Conservation (phyloP, 1,140 invertebrate species). For the Zaprionus vittiger region DNA sequence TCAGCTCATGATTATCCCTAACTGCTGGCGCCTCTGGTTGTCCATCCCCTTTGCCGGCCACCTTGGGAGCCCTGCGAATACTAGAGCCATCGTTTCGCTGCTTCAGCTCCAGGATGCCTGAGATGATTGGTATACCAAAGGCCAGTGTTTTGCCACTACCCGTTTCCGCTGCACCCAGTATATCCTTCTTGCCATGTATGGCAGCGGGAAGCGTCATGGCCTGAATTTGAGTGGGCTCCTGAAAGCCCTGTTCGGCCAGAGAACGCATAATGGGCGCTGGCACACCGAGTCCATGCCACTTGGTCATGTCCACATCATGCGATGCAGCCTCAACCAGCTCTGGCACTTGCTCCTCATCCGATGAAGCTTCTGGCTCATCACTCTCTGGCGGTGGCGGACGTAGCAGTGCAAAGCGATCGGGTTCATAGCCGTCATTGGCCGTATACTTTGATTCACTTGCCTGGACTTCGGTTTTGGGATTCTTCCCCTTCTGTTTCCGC, state of each 20-base stretch:
- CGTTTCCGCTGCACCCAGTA: constrained; percentile 98
- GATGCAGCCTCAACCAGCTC: constrained; percentile 25
- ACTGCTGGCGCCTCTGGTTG: constrained; percentile 47
- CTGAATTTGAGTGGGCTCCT: constrained; percentile 93
- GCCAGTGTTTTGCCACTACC: constrained; percentile 99
- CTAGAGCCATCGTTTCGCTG: constrained; percentile 72
- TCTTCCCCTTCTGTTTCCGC: constrained; percentile 43
- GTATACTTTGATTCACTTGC: constrained; percentile 19
- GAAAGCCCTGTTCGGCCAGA: constrained; percentile 91
- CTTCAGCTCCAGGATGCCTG: constrained; percentile 92
- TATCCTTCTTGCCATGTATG: constrained; percentile 92
- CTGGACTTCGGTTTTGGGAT: constrained; percentile 3
- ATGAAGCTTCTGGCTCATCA: constrained; percentile 25
- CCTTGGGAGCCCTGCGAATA: constrained; percentile 81
- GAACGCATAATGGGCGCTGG: constrained; percentile 90
- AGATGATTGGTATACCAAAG: constrained; percentile 96
- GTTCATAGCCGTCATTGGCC: constrained; percentile 49
- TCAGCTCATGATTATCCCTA: constrained; percentile 72
- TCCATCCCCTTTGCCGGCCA: constrained; percentile 80
- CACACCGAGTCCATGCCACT: constrained; percentile 90
- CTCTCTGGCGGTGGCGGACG: constrained; percentile 54
- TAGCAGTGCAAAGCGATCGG: constrained; percentile 66
- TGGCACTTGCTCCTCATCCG: constrained; percentile 40
- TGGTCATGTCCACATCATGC: constrained; percentile 54
- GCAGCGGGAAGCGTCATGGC: constrained; percentile 91